Evolutionary conservation across 2,888 invertebrate genomes (phyloP).

Genomic region (Platycnemis pennipes): DNA sequence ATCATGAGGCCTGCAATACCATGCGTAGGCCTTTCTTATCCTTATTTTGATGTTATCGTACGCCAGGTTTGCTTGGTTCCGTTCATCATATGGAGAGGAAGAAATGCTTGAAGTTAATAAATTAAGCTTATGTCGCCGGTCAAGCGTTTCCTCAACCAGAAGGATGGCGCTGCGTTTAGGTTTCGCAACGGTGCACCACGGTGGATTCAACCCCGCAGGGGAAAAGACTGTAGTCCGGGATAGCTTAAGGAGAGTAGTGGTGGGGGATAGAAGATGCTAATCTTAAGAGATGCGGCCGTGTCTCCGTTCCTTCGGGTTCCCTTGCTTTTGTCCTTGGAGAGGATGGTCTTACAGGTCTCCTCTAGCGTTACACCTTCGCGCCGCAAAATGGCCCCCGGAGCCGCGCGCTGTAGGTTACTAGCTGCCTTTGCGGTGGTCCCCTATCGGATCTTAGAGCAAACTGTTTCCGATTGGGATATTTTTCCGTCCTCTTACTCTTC

Average conservation of each 20-base stretch:
- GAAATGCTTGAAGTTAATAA: no score
- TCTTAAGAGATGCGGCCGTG: background rate
- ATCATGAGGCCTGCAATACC: no score
- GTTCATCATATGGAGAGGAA: no score
- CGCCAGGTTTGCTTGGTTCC: no score
- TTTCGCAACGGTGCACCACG: background rate
- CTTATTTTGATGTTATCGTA: no score
- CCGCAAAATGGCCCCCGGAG: background rate
- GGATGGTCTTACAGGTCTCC: background rate
- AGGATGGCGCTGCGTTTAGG: background rate
- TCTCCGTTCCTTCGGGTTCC: background rate
- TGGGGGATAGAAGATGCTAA: background rate
- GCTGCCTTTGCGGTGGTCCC: background rate
- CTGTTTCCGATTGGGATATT: background rate
- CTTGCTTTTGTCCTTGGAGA: background rate
- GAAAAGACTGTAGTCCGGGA: background rate
- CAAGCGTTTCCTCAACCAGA: no score
- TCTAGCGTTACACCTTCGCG: conserved; percentile 17
- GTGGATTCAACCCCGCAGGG: background rate
- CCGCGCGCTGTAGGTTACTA: background rate
- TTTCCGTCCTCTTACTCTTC: background rate
- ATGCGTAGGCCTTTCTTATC: no score
- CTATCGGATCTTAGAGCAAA: background rate
- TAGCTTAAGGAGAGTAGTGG: background rate
- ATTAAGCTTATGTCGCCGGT: no score